A percentile compares a stretch with the other conserved stretches of the same genome.
Evolutionary conservation across 2,888 invertebrate genomes (phyloP).

Genomic region (Ornithoptera alexandrae): DNA sequence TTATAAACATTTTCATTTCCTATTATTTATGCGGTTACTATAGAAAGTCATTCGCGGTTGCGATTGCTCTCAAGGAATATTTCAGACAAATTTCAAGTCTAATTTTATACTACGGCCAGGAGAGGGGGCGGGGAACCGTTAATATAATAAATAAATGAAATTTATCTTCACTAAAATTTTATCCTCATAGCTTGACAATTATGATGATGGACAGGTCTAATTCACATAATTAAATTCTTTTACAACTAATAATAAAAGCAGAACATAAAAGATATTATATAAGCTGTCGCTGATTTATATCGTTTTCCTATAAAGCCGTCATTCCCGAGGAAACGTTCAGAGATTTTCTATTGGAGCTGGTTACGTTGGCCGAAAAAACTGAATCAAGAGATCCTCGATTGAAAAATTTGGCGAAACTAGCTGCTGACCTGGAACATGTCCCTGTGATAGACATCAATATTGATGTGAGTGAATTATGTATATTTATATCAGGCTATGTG

Average conservation of each 20-base stretch:
- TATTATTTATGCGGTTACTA: no score
- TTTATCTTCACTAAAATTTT: no score
- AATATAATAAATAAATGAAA: no score
- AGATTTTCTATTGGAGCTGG: constrained; percentile 83
- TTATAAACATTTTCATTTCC: no score
- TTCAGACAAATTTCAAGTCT: no score
- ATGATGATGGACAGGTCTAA: no score
- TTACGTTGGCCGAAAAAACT: constrained; percentile 76
- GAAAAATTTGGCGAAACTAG: constrained; percentile 80
- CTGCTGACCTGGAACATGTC: constrained; percentile 79
- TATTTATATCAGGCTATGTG: no score
- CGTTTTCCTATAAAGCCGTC: constrained; percentile 7
- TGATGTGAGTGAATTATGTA: constrained; percentile 47
- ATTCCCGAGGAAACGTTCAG: constrained; percentile 52
- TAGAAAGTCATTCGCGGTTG: no score
- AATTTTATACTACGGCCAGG: no score
- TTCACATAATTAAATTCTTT: not conserved
- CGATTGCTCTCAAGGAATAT: no score
- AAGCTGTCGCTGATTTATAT: not conserved
- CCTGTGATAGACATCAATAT: constrained; percentile 69
- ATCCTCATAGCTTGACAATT: no score
- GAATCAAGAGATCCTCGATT: constrained; percentile 68
- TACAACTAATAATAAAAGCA: not conserved
- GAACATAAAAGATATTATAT: not conserved
- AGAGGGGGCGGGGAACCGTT: no score